Evolutionary conservation across 1,140 invertebrate genomes (phyloP), one percentile per base, ranked within the genome.

Genomic region (Conus ventricosus): DNA sequence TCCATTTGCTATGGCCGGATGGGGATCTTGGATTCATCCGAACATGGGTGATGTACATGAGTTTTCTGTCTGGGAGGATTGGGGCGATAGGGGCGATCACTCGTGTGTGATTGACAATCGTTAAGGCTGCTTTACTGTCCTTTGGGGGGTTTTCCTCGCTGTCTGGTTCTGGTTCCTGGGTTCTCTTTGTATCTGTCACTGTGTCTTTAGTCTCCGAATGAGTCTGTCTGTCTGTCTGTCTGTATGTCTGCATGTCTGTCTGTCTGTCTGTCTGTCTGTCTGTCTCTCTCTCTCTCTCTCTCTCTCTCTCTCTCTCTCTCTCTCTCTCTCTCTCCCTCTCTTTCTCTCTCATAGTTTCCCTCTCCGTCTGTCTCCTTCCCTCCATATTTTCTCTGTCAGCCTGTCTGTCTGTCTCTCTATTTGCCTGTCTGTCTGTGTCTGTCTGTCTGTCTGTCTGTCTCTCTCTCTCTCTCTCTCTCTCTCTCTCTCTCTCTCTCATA

Each of bases 271-370:
- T 80, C 39, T 80, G 4, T 80, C 76, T 80, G 4, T 80, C 39
- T 51, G 2, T 80, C 39, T 51, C 39, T 51, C 76, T 80, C 39
- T 25, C 39, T 27, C n/a, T 80, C 39, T 80, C 76, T 80, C 39
- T 80, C 76, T 80, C 39, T 80, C 76, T 80, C 39, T 51, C 39
- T 51, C 76, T 80, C 76, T 51, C 76, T 80, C 76, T 80, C 39
- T 80, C n/a, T 51, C 76, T 80, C n/a, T 51, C 76, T 80, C n/a
- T 51, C 76, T 80, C 76, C n/a, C n/a, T 13, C n/a, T 80, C n/a
- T 80, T 5, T 80, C 76, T 4, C 39, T 80, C 39, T 80, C n/a
- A 15, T n/a, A 15, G 1, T 27, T n/a, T 80, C 39, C 39, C n/a
- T 80, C 39, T 80, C 39, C n/a, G 10, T 80, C 39, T 80, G 11